A percentile compares a stretch with the other conserved stretches of the same genome.
These are phyloP conservation scores for Beroe ovata DNA, from an alignment of 37 sponge, comb jelly and placozoan species.

Conservation along the genomic window DNA sequence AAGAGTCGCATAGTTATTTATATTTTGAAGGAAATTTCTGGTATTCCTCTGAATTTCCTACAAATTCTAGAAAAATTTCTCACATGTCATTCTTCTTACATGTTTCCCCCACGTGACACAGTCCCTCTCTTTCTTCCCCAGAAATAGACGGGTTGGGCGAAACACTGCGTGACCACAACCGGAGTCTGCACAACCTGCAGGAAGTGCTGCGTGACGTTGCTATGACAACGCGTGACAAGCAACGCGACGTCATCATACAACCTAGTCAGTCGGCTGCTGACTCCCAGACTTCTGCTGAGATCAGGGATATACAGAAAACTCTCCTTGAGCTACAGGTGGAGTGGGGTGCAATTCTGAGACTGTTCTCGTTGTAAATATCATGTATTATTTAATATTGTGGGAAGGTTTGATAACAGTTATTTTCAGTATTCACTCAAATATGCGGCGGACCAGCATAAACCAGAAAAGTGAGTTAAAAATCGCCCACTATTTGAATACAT, in stretches of 20 bases:
- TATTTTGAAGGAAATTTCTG: too few species aligned
- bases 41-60: too few species aligned
- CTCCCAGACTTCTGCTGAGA: background rate
- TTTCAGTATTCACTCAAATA: slow-evolving; percentile 47
- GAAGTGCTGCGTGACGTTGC: slow-evolving; percentile 21
- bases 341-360: too few species aligned
- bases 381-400: too few species aligned
- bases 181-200: slow-evolving; percentile 49
- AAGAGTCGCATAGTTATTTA: too few species aligned
- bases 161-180: slow-evolving; percentile 52
- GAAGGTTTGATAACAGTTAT: background rate
- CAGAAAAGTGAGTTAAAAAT: background rate
- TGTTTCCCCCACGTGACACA: background rate
- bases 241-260: slow-evolving; percentile 41
- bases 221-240: slow-evolving; percentile 3
- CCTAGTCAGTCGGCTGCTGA: background rate
- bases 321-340: slow-evolving; percentile 56
- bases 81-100: too few species aligned
- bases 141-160: slow-evolving; percentile 63
- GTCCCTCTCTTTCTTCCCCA: background rate
- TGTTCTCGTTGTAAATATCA: too few species aligned
- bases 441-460: slow-evolving; percentile 17
- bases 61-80: too few species aligned
- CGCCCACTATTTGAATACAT: too few species aligned
- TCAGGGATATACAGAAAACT: slow-evolving; percentile 53